phyloP scores from a whole-genome alignment of 2,888 invertebrate genomes.

The Sarcophaga subvicina region DNA sequence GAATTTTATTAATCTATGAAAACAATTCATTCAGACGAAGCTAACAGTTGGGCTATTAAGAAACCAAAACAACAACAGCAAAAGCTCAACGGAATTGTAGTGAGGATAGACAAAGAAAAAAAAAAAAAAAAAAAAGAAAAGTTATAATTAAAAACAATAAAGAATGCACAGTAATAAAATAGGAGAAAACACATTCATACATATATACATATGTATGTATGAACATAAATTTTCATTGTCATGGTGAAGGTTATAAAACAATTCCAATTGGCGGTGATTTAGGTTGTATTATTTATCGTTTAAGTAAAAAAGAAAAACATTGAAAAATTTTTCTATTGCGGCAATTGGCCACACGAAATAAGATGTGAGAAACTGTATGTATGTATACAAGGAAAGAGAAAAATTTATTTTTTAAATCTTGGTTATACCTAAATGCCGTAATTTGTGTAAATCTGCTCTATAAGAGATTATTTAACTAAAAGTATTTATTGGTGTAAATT shows the following conservation, averaged over 20 bases:
- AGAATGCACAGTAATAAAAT: not conserved
- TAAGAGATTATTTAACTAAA: too few species aligned
- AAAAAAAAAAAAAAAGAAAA: not conserved
- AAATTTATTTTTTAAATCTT: too few species aligned
- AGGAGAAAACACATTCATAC: not conserved
- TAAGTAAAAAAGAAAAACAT: conserved; percentile 12
- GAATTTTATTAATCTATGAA: not conserved
- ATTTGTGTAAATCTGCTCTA: too few species aligned
- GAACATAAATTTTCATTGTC: conserved; percentile 42
- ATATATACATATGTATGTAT: not conserved
- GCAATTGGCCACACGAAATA: conserved; percentile 2
- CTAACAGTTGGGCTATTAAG: not conserved
- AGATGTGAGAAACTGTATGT: too few species aligned
- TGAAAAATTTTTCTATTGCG: conserved; percentile 22
- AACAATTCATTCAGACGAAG: not conserved
- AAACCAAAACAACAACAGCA: not conserved
- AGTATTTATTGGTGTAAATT: too few species aligned
- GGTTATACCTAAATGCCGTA: too few species aligned
- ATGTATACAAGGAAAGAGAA: too few species aligned
- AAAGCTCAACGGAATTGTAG: conserved; percentile 14
- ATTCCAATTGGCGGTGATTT: conserved; percentile 38
- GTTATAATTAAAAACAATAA: not conserved
- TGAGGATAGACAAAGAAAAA: not conserved
- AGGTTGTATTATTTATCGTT: conserved; percentile 21
- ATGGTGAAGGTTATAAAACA: conserved; percentile 54